phyloP scores from a whole-genome alignment of 2,113 vertebrate genomes.

The Noturus placidus region DNA sequence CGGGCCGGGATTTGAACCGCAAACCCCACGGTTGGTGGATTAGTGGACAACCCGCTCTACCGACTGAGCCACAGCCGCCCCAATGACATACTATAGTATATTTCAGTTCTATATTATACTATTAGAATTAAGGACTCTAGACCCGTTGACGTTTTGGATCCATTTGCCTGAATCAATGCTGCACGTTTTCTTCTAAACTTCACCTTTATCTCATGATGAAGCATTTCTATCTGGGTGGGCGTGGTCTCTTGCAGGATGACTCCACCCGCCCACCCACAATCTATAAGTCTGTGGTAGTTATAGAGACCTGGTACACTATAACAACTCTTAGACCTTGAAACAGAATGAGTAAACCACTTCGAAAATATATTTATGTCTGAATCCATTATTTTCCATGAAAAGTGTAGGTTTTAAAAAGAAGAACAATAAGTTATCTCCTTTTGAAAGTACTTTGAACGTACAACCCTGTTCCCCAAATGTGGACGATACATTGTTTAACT shows the following conservation, averaged over 20 bases:
- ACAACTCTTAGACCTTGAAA: not conserved
- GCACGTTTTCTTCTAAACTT: not conserved
- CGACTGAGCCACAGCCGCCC: no score
- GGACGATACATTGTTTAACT: not conserved
- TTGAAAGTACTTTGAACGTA: not conserved
- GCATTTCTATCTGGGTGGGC: not conserved
- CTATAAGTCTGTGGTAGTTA: not conserved
- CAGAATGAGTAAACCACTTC: not conserved
- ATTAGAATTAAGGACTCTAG: not conserved
- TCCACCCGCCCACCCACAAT: not conserved
- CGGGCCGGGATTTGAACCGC: no score
- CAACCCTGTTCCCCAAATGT: not conserved
- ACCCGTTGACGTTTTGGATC: not conserved
- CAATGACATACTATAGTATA: not conserved
- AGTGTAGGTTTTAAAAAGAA: no score
- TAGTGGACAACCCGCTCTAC: no score
- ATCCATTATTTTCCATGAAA: not conserved
- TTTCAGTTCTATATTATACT: not conserved
- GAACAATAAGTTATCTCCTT: not conserved
- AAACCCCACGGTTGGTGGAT: no score
- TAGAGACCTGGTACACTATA: not conserved
- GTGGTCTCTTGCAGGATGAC: not conserved
- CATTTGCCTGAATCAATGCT: not conserved
- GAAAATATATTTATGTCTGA: not conserved
- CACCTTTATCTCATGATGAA: not conserved